A percentile compares a stretch with the other conserved stretches of the same genome.
phyloP scores from a whole-genome alignment of 2,888 invertebrate genomes.

The Chymomyza procnemis region DNA sequence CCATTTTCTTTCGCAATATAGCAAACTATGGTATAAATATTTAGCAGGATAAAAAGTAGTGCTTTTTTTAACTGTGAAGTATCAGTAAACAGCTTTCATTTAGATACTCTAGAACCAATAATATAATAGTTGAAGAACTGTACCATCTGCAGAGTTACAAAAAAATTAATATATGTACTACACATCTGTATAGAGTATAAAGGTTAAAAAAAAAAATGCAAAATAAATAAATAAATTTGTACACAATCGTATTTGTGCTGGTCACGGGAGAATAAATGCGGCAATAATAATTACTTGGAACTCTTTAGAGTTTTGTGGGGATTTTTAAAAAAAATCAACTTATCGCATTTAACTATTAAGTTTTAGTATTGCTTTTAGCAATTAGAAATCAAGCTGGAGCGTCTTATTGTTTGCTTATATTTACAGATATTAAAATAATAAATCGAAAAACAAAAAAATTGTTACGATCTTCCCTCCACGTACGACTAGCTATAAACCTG shows the following conservation, averaged over 20 bases:
- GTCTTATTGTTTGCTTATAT: neutral
- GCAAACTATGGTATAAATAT: no score
- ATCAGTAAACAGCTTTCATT: no score
- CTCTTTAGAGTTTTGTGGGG: slow-evolving; percentile 23
- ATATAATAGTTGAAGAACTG: no score
- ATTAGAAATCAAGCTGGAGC: neutral
- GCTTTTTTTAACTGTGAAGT: no score
- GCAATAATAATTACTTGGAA: slow-evolving; percentile 31
- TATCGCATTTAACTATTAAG: neutral
- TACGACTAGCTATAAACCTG: slow-evolving; percentile 23
- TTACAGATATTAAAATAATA: neutral
- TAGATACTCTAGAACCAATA: no score
- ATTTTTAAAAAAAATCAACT: slow-evolving; percentile 10
- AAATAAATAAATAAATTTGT: neutral
- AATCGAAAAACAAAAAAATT: neutral
- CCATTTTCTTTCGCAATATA: no score
- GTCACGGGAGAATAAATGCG: slow-evolving; percentile 48
- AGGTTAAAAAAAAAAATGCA: neutral
- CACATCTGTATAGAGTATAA: neutral
- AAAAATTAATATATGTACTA: no score
- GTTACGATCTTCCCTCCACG: neutral
- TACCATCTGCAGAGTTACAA: neutral
- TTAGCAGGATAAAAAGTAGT: no score
- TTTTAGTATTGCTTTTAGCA: neutral
- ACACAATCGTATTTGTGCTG: slow-evolving; percentile 15